Evolutionary conservation across 2,113 vertebrate species (phyloP).

Genomic region (Leucopternis melanops): DNA sequence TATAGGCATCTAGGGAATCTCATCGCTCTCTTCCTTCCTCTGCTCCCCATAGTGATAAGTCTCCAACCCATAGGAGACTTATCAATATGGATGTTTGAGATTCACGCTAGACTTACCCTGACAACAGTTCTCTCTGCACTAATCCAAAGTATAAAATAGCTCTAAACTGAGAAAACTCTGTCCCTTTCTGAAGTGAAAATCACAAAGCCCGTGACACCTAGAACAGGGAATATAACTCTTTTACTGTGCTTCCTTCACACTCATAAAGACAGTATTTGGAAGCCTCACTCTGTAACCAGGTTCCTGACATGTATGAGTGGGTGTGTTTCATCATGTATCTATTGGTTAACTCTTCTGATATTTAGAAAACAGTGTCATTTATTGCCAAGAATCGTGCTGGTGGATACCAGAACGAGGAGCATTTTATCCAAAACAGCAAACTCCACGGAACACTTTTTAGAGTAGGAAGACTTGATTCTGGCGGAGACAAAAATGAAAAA

Average conservation of each 20-base stretch:
- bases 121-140: background rate
- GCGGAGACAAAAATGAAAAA: background rate
- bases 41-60: background rate
- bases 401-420: background rate
- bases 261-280: background rate
- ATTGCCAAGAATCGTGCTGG: background rate
- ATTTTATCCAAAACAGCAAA: background rate
- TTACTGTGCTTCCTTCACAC: background rate
- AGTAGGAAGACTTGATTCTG: background rate
- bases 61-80: background rate
- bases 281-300: background rate
- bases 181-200: background rate
- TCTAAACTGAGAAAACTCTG: background rate
- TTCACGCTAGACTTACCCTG: background rate
- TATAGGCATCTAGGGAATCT: background rate
- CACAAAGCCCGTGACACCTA: background rate
- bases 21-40: background rate
- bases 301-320: background rate
- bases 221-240: background rate
- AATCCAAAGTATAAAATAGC: background rate
- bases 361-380: background rate
- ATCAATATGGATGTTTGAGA: background rate
- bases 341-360: background rate
- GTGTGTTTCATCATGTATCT: background rate
- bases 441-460: background rate